Base-by-base conservation (phyloP, 2,888 invertebrate genomes). In the Megaustenia siamemsis region DNA sequence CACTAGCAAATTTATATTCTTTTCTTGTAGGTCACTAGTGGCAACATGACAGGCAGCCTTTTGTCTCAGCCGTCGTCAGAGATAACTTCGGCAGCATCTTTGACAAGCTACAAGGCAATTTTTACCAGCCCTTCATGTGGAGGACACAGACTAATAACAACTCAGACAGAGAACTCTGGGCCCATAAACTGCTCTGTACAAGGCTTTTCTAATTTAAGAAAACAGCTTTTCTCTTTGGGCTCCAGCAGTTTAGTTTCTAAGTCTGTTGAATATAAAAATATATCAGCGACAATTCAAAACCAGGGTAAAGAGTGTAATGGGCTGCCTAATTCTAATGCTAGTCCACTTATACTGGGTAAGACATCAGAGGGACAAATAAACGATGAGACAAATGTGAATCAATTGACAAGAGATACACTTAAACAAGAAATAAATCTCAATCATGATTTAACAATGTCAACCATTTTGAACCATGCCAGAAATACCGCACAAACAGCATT, bases 61-160 rank as follows among this genome's bases (percentile, higher is more conserved):
- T 5, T 73, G 35, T 32, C 73, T 32, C 32, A 2, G 32, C 32
- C 21, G 12, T 32, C 73, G 15, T 15, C 73, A 49, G 73, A 49
- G n/a, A 18, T 32, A 15, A 2, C 60, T 43, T 73, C 82, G 24
- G 21, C 24, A 40, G 78, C 79, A 60, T 40, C n/a, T 53, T 32
- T 73, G n/a, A 75, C 32, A n/a, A 66, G 84, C 53, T 85, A 81
- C 56, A 85, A 85, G 32, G 85, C 85, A 18, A 38, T 85, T 18
- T 85, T 85, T 45, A 81, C 85, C 40, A 85, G 85, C 35, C 85
- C 81, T 35, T 81, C 81, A 38, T 40, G 85, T 63, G 81, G 76
- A n/a, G 85, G 85, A n/a, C 85, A 85, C 32, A 43, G 85, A 32
- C n/a, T 85, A 40, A 60, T 68, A 49, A 56, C 83, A 32, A 71